These are phyloP conservation scores for Anastrepha obliqua DNA, from an alignment of 1,140 invertebrate species.

Conservation along the genomic window DNA sequence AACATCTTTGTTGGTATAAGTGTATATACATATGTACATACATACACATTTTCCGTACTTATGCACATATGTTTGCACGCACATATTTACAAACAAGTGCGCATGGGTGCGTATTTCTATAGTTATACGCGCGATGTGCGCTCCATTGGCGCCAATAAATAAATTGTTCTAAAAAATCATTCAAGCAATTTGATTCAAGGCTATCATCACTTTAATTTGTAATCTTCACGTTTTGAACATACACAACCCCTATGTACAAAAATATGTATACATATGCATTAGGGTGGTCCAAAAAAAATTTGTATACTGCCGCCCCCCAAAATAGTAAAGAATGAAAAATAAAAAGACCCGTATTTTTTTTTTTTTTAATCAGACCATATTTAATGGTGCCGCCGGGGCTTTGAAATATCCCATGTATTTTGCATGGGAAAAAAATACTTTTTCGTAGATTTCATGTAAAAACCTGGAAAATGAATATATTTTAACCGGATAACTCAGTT, in stretches of 20 bases:
- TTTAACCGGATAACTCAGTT: too few species aligned
- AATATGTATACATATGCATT: background rate
- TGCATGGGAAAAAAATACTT: too few species aligned
- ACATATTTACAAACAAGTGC: background rate
- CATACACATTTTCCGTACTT: background rate
- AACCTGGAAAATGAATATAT: too few species aligned
- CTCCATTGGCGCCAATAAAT: conserved; percentile 45
- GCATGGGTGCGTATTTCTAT: background rate
- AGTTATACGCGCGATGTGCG: background rate
- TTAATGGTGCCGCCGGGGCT: too few species aligned
- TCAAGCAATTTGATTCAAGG: conserved; percentile 52
- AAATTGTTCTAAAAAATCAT: conserved; percentile 51
- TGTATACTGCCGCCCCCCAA: too few species aligned
- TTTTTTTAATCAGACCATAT: too few species aligned
- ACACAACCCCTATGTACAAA: background rate
- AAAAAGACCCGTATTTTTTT: too few species aligned
- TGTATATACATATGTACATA: background rate
- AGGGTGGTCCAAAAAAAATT: too few species aligned
- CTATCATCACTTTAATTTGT: conserved; percentile 45
- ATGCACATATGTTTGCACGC: background rate
- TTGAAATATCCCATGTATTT: too few species aligned
- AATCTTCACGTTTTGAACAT: conserved; percentile 24
- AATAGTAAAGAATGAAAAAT: too few species aligned
- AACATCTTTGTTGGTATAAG: background rate
- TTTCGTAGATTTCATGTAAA: too few species aligned